Conservation (phyloP, 2,888 invertebrate species). For the Macrosoma leucophasiata region DNA sequence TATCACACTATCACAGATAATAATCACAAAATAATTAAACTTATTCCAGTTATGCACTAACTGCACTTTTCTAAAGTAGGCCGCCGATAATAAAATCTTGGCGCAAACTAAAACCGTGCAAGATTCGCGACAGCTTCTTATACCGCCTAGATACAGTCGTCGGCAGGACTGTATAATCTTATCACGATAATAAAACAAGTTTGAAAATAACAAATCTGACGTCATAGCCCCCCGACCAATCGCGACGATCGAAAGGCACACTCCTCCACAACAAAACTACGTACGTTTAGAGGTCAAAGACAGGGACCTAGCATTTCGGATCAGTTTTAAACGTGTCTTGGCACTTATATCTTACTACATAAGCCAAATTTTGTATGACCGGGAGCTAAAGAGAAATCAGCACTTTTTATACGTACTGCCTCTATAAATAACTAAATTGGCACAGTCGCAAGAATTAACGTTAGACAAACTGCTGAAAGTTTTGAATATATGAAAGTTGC, state of each 20-base stretch:
- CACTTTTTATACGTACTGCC: constrained; percentile 2
- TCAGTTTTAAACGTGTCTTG: constrained; percentile 13
- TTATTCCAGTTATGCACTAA: no score
- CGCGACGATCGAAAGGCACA: constrained; percentile 37
- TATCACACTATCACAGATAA: constrained; percentile 2
- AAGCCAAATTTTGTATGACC: no score
- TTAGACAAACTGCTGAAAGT: no score
- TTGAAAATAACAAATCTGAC: constrained; percentile 56
- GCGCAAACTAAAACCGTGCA: constrained; percentile 27
- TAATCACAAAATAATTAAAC: constrained; percentile 9
- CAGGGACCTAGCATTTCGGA: constrained; percentile 23
- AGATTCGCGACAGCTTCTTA: constrained; percentile 39
- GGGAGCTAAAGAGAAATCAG: no score
- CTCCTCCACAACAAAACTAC: constrained; percentile 52
- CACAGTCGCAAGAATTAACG: constrained; percentile 2
- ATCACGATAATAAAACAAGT: constrained; percentile 49
- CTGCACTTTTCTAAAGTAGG: no score
- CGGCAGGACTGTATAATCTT: constrained; percentile 39
- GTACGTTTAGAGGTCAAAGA: constrained; percentile 46
- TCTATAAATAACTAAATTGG: constrained; percentile 21
- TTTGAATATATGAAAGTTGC: no score
- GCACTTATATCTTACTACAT: no score
- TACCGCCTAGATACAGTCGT: constrained; percentile 33
- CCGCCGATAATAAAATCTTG: constrained; percentile 35
- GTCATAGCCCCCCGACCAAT: constrained; percentile 52